Base-by-base conservation (phyloP, 2,888 invertebrate genomes). In the Phlogophora meticulosa region DNA sequence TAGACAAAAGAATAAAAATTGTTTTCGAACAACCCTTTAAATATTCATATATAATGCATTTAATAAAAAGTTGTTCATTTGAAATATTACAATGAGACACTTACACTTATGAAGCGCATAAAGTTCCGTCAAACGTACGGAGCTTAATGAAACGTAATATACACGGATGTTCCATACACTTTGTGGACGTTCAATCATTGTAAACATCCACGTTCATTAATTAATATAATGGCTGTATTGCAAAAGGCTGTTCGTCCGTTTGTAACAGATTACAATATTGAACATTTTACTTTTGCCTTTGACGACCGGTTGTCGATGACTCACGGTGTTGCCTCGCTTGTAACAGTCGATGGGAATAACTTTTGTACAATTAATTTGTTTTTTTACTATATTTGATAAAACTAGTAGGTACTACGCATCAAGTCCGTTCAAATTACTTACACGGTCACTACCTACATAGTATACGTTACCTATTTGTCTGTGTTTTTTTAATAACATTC, bases 241-340 rank as follows among this genome's bases (percentile, higher is more conserved):
- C 11, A 5, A n/a, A 53, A 43, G 22, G 32, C 2, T 52, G 9
- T 56, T 42, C 59, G n/a, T 34, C n/a, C 22, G 55, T 52, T 67
- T 45, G 24, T 49, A 49, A 48, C 43, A 40, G 34, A 43, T 13
- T 13, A 43, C 42, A 56, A 74, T 72, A 51, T 64, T 58, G 51
- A 40, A 57, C 46, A 49, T 22, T 4, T 10, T 38, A 22, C 24
- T 36, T 17, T 38, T 32, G 5, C 20, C 17, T 48, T 22, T 43
- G 36, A 38, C 40, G 22, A 60, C 43, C 36, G 43, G 52, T 52
- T 48, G 9, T 42, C 17, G 28, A 43, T 70, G 76, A 77, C 10
- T 77, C 65, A 58, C 17, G 7, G 11, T 4, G 13, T 15, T 11
- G 10, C 17, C 24, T 24, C 40, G 43, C 55, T 38, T 13, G 48